These are phyloP conservation scores for Tenthredo livida DNA, from an alignment of 2,888 invertebrate genomes.

Conservation along the genomic window DNA sequence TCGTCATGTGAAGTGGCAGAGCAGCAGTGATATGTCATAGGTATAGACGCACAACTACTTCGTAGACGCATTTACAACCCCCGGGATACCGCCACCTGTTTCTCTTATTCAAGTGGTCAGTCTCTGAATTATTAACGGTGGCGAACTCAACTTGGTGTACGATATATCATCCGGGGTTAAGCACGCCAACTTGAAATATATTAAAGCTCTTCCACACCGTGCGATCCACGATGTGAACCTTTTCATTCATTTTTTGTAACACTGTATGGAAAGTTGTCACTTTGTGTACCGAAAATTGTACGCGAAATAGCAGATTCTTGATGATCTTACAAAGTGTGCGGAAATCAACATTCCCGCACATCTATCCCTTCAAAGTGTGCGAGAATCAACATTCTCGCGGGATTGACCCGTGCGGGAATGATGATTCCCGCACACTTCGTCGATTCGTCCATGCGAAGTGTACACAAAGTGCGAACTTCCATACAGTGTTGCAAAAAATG, in stretches of 20 bases:
- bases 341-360: too few species aligned
- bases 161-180: constrained; percentile 55
- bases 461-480: too few species aligned
- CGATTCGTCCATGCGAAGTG: too few species aligned
- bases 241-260: neutral
- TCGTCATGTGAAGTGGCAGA: neutral
- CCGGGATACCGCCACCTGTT: constrained; percentile 44
- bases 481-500: too few species aligned
- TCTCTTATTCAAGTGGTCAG: constrained; percentile 39
- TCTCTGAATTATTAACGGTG: constrained; percentile 51
- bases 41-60: neutral
- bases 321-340: too few species aligned
- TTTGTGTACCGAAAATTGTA: too few species aligned
- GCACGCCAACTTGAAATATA: neutral
- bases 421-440: too few species aligned
- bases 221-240: neutral
- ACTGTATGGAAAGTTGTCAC: too few species aligned
- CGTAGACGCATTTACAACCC: neutral
- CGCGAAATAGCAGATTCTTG: too few species aligned
- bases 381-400: too few species aligned
- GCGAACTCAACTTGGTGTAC: constrained; percentile 7
- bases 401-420: too few species aligned
- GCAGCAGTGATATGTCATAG: neutral
- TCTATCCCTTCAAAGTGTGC: too few species aligned
- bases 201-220: constrained; percentile 25